Percentiles rank a stretch among this genome's conserved stretches.
phyloP scores from a whole-genome alignment of 2,888 invertebrate species.

The Dyspetes luteomarginatus region DNA sequence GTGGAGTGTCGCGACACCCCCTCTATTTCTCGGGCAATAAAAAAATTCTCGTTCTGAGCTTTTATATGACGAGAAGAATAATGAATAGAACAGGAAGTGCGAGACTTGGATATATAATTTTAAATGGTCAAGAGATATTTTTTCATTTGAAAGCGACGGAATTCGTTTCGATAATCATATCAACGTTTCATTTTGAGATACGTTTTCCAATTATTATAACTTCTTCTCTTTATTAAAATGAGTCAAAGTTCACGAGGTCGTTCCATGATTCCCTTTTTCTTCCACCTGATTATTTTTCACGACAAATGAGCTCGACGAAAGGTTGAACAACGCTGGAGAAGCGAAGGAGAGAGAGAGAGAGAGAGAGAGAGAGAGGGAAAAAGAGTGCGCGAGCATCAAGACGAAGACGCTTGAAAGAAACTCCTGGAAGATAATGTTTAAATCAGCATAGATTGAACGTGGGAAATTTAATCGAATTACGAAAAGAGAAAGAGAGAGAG shows the following conservation, averaged over 20 bases:
- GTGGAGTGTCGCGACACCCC: too few relatives aligned
- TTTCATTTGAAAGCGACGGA: slow-evolving; percentile 10
- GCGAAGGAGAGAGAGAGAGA: background rate
- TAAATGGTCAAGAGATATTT: too few relatives aligned
- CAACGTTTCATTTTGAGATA: background rate
- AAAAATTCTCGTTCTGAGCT: too few relatives aligned
- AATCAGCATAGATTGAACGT: slow-evolving; percentile 65
- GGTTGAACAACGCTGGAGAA: slow-evolving; percentile 22
- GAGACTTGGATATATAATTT: too few relatives aligned
- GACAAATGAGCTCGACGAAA: slow-evolving; percentile 15
- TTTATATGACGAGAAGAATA: too few relatives aligned
- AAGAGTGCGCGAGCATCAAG: background rate
- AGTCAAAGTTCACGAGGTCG: slow-evolving; percentile 18
- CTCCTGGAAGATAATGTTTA: slow-evolving; percentile 55
- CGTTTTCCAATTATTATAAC: background rate
- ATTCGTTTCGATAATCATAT: slow-evolving; percentile 43
- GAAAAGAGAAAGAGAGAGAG: slow-evolving; percentile 22
- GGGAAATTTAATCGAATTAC: slow-evolving; percentile 65
- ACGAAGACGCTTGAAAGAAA: slow-evolving; percentile 9
- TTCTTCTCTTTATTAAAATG: background rate
- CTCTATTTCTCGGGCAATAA: too few relatives aligned
- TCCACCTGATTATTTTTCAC: slow-evolving; percentile 8
- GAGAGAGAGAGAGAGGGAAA: background rate
- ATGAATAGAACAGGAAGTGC: too few relatives aligned
- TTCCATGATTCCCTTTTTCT: background rate